Conservation (phyloP, 2,888 invertebrate species). For the Dryadula phaetusa region DNA sequence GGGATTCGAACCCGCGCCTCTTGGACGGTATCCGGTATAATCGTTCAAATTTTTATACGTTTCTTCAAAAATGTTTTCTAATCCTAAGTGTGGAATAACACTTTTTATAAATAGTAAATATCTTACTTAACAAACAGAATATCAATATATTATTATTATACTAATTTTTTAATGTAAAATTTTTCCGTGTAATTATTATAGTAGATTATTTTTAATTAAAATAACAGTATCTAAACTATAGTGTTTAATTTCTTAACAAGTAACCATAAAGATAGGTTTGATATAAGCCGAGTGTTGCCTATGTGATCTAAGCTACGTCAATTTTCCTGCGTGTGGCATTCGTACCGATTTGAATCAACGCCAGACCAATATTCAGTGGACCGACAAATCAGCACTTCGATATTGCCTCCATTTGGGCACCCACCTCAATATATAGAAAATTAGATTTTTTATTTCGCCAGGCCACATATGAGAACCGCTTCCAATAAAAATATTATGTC, state of each 20-base stretch:
- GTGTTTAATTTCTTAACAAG: background rate
- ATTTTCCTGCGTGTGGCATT: slow-evolving; percentile 59
- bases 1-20: no score
- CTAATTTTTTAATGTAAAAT: no score
- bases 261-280: background rate
- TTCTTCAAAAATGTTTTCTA: no score
- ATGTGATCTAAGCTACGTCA: slow-evolving; percentile 60
- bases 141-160: no score
- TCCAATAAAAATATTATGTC: slow-evolving; percentile 40
- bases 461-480: slow-evolving; percentile 39
- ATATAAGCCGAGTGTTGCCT: background rate
- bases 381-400: slow-evolving; percentile 83
- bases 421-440: slow-evolving; percentile 76
- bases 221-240: background rate
- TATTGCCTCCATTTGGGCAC: slow-evolving; percentile 82
- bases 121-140: no score
- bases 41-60: no score
- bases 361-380: slow-evolving; percentile 79
- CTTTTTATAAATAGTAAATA: no score
- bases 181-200: no score
- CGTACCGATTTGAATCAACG: slow-evolving; percentile 77
- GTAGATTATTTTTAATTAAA: no score
- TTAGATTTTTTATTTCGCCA: slow-evolving; percentile 72
- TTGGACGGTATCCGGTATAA: no score
- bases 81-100: no score